Evolutionary conservation across 2,888 invertebrate species (phyloP).

Genomic region (Troilus luridus): DNA sequence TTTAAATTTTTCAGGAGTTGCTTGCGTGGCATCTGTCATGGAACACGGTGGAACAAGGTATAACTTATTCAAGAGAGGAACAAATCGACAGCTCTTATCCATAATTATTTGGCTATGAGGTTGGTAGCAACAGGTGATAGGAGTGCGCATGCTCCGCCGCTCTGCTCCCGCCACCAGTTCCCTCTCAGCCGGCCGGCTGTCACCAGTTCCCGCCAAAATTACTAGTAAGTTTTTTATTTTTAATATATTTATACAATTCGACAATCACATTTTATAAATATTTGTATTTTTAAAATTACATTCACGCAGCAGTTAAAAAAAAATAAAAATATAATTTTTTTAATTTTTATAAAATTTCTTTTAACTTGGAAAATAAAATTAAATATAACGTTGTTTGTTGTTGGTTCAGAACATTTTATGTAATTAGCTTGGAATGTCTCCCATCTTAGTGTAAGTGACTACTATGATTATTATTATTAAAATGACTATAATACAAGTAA

Average conservation of each 20-base stretch:
- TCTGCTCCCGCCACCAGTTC: background rate
- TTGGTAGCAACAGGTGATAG: conserved; percentile 24
- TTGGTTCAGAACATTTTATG: too few relatives aligned
- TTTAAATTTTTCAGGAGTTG: background rate
- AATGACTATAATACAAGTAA: too few relatives aligned
- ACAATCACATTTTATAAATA: too few relatives aligned
- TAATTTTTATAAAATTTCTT: too few relatives aligned
- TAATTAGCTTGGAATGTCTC: too few relatives aligned
- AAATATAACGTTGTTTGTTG: too few relatives aligned
- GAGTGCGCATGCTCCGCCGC: background rate
- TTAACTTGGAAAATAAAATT: too few relatives aligned
- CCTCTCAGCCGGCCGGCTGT: conserved; percentile 33
- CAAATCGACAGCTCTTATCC: conserved; percentile 10
- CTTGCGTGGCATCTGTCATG: background rate
- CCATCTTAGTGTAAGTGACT: too few relatives aligned
- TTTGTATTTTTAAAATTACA: too few relatives aligned
- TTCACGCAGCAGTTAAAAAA: too few relatives aligned
- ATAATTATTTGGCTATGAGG: conserved; percentile 24
- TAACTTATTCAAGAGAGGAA: background rate
- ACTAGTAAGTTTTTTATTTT: background rate
- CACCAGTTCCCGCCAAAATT: conserved; percentile 33
- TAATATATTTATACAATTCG: background rate
- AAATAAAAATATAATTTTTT: too few relatives aligned
- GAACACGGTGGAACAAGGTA: background rate
- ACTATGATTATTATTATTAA: too few relatives aligned